Evolutionary conservation across 1,140 invertebrate genomes (phyloP), one percentile per base, ranked within the genome.

Genomic region (Heliconius melpomene): DNA sequence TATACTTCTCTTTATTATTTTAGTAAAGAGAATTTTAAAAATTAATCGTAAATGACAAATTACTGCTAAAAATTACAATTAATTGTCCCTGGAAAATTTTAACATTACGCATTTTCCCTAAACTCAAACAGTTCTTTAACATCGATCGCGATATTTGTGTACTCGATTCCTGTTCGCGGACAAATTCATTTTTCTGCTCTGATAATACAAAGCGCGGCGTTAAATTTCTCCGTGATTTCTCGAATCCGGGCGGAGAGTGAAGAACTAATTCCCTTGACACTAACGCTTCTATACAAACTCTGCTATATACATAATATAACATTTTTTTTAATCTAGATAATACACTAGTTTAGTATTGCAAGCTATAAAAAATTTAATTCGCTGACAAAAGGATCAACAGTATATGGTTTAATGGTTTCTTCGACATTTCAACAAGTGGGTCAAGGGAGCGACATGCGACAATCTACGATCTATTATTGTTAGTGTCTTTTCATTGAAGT

Each of bases 371-470:
- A 29, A 3, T 7, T 66, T 66, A 66, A 66, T 29, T 66, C 60
- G 60, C 60, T 29, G n/a, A 66, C 60, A 66, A 66, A 66, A 66
- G 60, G 60, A 66, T 66, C 60, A 13, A 66, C 60, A 66, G n/a
- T 66, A 29, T 66, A 66, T 66, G 57, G 52, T 71, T 70, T 77
- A 77, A 70, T 71, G 60, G 75, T 77, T 66, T 77, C 75, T 77
- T 77, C 29, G 75, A 70, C 75, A 26, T 66, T 54, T 46, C 72
- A 52, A 74, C 71, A 78, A 78, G 71, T 78, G 71, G 77, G 77
- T 78, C 77, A 78, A 78, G 77, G 77, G 77, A 73, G 8, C 77
- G 54, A 57, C 77, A 78, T 71, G 77, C 71, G 32, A 78, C 77
- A 72, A 38, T 38, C 60, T 66, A 66, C 60, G 60, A 66, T 66